phyloP scores from a whole-genome alignment of 2,888 invertebrate genomes.

The Caenorhabditis sp. region DNA sequence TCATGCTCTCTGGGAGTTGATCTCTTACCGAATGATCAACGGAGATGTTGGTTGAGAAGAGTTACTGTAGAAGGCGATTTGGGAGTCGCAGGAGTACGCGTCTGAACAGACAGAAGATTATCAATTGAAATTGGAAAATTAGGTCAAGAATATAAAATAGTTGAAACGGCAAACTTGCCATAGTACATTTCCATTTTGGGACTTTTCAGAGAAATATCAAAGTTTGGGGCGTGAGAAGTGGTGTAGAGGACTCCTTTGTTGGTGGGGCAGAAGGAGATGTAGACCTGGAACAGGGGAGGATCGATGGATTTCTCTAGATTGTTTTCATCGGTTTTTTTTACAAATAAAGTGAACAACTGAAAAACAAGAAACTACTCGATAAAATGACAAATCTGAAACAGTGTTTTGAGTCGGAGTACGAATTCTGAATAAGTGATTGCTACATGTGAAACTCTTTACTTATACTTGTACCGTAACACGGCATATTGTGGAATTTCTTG shows the following conservation, averaged over 20 bases:
- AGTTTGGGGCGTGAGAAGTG: conserved; percentile 33
- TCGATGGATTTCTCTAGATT: too few relatives aligned
- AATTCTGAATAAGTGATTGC: too few relatives aligned
- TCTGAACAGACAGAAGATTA: conserved; percentile 16
- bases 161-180: conserved; percentile 15
- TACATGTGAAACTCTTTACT: too few relatives aligned
- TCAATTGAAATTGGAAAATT: neutral
- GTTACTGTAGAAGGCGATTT: conserved; percentile 45
- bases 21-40: conserved; percentile 46
- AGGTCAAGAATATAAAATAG: neutral
- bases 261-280: conserved; percentile 38
- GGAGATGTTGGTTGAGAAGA: conserved; percentile 36
- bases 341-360: too few relatives aligned
- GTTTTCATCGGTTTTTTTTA: too few relatives aligned
- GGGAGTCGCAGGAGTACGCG: conserved; percentile 49
- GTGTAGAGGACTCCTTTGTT: conserved; percentile 45
- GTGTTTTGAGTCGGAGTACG: too few relatives aligned
- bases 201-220: conserved; percentile 38
- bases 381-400: too few relatives aligned
- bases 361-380: too few relatives aligned
- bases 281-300: conserved; percentile 49
- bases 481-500: too few relatives aligned
- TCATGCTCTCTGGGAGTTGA: neutral
- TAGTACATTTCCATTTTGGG: conserved; percentile 55
- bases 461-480: too few relatives aligned